A percentile compares a stretch with the other conserved stretches of the same genome.
phyloP scores from a whole-genome alignment of 2,113 vertebrate genomes.

The Chrysochloris asiatica region DNA sequence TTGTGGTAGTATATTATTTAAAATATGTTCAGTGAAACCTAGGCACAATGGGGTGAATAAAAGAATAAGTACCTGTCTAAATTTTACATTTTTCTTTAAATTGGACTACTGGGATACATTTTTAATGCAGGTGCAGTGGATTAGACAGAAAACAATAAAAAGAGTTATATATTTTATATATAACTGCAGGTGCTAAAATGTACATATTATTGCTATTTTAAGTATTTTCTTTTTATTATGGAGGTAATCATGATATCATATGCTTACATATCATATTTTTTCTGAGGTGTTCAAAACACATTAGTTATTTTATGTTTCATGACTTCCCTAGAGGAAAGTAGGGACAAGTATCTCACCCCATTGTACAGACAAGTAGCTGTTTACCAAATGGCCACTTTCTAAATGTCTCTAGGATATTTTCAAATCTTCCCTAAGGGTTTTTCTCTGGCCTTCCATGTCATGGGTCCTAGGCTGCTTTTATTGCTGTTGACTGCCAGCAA shows the following conservation, averaged over 20 bases:
- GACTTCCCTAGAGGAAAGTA: neutral
- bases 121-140: slow-evolving; percentile 72
- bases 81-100: slow-evolving; percentile 72
- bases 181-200: slow-evolving; percentile 66
- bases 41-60: slow-evolving; percentile 79
- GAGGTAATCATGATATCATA: slow-evolving; percentile 66
- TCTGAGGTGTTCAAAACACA: slow-evolving; percentile 60
- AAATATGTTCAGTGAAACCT: slow-evolving; percentile 75
- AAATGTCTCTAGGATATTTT: slow-evolving; percentile 1
- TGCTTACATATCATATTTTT: slow-evolving; percentile 57
- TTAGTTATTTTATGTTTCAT: slow-evolving; percentile 56
- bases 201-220: slow-evolving; percentile 70
- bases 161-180: slow-evolving; percentile 63
- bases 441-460: neutral
- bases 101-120: slow-evolving; percentile 48
- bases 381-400: neutral
- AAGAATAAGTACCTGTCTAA: slow-evolving; percentile 71
- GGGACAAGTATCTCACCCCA: neutral
- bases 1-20: slow-evolving; percentile 68
- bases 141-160: slow-evolving; percentile 78
- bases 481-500: neutral
- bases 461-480: neutral
- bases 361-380: slow-evolving; percentile 23
- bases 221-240: slow-evolving; percentile 65
- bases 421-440: neutral